Base-by-base conservation (phyloP, 2,113 vertebrate species). In the Zapornia atra region DNA sequence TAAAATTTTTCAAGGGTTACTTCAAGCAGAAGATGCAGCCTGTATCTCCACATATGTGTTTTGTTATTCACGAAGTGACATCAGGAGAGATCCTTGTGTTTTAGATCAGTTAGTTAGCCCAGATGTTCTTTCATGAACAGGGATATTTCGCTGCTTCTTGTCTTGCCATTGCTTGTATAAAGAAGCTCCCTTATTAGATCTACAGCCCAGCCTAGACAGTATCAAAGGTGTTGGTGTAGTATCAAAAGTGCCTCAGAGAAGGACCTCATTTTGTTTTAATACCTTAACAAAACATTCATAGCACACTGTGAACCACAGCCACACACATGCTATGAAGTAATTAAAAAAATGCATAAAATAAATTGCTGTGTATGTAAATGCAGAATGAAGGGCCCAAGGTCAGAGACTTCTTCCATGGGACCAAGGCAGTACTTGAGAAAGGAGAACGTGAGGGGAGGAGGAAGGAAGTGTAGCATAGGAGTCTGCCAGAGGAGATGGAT, bases 201-300 rank as follows among this genome's bases (percentile, higher is more conserved):
- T 87, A 19, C 26, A 79, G 51, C 44, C 40, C 34, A 76, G 48
- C 36, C 38, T 65, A 80, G 77, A 19, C 50, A 53, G 48, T 31
- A 48, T 3, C 5, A 56, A 33, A 38, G 5, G 10, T 34, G 13
- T 38, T 51, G 38, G 10, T 72, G 17, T 64, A 25, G 15, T 25
- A 68, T 68, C 38, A 60, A 71, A 19, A 79, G 25, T n/a, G 22
- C 33, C 22, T 72, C 2, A 9, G 44, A 72, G 66, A 75, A 64
- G 19, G 21, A 18, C 33, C 25, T 76, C 3, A 8, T 64, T 6
- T 60, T 72, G 82, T 87, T 82, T 5, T 61, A 78, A 44, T 3
- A 5, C 4, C 0, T 0, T 26, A 40, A 46, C 12, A 31, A 36
- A 25, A 77, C 29, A 8, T 76, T 85, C 5, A 2, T 61, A 51